These are phyloP conservation scores for Vidua chalybeata DNA, from an alignment of 2,113 vertebrate genomes.

Conservation along the genomic window DNA sequence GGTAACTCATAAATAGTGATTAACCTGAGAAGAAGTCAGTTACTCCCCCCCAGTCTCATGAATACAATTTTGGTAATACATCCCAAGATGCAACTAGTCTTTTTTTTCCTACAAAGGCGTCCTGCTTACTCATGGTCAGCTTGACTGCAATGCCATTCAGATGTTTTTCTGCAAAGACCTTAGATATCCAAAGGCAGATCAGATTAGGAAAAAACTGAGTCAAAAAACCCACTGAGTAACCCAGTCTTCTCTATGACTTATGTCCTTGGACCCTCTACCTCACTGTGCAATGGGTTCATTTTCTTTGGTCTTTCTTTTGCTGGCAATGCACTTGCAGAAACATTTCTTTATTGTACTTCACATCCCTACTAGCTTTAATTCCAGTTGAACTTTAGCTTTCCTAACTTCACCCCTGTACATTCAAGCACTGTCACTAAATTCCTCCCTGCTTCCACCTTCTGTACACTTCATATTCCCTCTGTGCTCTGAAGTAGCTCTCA, in stretches of 20 bases:
- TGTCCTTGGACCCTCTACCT: neutral
- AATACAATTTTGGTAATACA: neutral
- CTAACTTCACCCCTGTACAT: neutral
- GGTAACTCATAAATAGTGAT: neutral
- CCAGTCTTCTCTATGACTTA: neutral
- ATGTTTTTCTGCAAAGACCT: neutral
- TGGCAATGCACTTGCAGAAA: neutral
- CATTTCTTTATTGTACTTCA: neutral
- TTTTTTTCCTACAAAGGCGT: neutral
- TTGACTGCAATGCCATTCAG: neutral
- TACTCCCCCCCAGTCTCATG: neutral
- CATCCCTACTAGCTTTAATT: neutral
- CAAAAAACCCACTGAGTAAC: neutral
- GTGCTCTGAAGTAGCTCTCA: neutral
- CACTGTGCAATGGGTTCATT: neutral
- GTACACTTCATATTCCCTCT: neutral
- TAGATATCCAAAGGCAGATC: neutral
- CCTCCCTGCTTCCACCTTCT: neutral
- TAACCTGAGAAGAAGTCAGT: neutral
- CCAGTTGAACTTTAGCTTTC: neutral
- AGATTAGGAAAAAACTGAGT: neutral
- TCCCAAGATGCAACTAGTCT: neutral
- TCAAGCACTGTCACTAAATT: neutral
- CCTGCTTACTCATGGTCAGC: neutral
- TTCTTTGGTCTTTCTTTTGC: neutral